A percentile compares a stretch with the other conserved stretches of the same genome.
phyloP scores from a whole-genome alignment of 2,113 vertebrate species.

The Cavia aperea region DNA sequence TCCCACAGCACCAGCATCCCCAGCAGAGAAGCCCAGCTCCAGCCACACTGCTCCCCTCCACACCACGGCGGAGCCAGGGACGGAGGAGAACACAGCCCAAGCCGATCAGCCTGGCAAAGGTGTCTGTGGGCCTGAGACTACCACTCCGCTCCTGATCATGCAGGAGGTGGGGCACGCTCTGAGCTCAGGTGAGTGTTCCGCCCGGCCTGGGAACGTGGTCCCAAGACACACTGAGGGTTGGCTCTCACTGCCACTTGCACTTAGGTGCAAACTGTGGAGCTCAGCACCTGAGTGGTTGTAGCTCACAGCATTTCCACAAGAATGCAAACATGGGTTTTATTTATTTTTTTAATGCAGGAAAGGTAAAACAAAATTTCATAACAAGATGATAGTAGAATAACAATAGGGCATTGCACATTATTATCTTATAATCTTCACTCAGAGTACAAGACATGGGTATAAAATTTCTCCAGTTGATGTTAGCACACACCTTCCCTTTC shows the following conservation, averaged over 20 bases:
- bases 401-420: no score
- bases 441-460: no score
- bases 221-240: neutral
- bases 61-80: neutral
- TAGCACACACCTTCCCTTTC: no score
- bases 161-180: conserved; percentile 69
- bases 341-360: no score
- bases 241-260: no score
- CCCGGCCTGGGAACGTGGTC: accelerated
- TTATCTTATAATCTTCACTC: no score
- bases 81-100: conserved; percentile 30
- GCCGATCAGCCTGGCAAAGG: conserved; percentile 24
- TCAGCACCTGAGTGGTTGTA: neutral
- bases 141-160: conserved; percentile 66
- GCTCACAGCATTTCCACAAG: neutral
- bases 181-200: conserved; percentile 73
- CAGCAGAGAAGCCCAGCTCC: conserved; percentile 22
- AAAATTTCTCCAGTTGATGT: no score
- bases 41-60: neutral
- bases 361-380: no score
- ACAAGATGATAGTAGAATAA: no score
- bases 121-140: neutral
- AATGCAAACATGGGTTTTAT: neutral
- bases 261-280: neutral
- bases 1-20: neutral